Evolutionary conservation across 1,140 invertebrate species (phyloP).

Genomic region (Drusus annulatus): DNA sequence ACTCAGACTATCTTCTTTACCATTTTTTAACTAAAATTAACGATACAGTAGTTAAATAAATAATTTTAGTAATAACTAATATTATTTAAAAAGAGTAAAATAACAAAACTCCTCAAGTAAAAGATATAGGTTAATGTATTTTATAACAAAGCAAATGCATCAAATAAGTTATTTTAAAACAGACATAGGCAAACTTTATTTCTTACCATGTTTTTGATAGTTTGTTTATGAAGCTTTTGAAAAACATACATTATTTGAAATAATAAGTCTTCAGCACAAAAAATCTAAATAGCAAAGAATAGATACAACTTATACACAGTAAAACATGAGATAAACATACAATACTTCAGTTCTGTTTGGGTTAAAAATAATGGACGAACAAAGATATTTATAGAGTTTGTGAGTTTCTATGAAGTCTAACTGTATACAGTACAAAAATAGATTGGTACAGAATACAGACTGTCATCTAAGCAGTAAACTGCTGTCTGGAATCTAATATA

Average conservation of each 20-base stretch:
- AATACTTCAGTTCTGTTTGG: not conserved
- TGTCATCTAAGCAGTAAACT: too few species aligned
- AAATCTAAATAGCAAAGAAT: not conserved
- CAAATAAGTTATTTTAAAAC: not conserved
- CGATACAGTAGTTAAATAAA: not conserved
- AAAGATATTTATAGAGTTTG: constrained; percentile 31
- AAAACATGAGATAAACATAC: constrained; percentile 22
- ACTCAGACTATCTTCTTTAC: not conserved
- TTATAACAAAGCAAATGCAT: too few species aligned
- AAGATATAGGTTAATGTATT: too few species aligned
- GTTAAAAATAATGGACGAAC: constrained; percentile 30
- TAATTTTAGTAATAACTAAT: too few species aligned
- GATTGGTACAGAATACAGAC: not conserved
- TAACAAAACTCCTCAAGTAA: too few species aligned
- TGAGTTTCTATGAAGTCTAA: constrained; percentile 15
- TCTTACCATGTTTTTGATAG: constrained; percentile 3
- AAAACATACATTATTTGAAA: constrained; percentile 7
- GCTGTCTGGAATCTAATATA: too few species aligned
- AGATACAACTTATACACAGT: not conserved
- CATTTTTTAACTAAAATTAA: not conserved
- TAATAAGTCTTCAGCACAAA: not conserved
- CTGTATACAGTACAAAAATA: constrained; percentile 37
- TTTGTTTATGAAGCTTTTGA: constrained; percentile 13
- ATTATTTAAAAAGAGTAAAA: too few species aligned
- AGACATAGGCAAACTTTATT: not conserved